Percentiles rank a stretch among this genome's conserved stretches.
These are phyloP conservation scores for Arenaria interpres DNA, from an alignment of 2,113 vertebrate species.

Conservation along the genomic window DNA sequence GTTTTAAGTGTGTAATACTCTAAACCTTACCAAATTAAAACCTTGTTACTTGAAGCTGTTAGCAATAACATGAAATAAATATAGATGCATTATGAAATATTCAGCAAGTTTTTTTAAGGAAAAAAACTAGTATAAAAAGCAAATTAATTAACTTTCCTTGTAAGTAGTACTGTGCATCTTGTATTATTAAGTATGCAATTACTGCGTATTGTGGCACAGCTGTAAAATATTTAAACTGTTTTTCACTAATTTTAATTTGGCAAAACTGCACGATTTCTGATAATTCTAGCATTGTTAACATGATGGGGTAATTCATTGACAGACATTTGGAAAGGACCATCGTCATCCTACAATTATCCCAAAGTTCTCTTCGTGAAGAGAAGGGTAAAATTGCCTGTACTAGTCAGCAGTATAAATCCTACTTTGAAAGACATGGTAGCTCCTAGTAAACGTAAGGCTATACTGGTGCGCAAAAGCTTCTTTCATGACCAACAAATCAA, in stretches of 20 bases:
- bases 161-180: conserved; percentile 8
- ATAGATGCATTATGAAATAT: neutral
- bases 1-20: neutral
- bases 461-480: neutral
- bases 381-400: neutral
- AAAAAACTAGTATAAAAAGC: neutral
- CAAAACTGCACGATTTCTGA: conserved; percentile 17
- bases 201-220: neutral
- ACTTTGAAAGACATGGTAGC: neutral
- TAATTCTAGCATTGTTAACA: neutral
- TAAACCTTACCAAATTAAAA: neutral
- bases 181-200: conserved; percentile 50
- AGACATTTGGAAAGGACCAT: neutral
- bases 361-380: neutral
- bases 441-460: neutral
- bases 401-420: neutral
- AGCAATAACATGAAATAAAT: neutral
- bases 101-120: neutral
- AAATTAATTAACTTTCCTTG: conserved; percentile 33
- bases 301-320: neutral
- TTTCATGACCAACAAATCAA: neutral
- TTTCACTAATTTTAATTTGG: conserved; percentile 30
- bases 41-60: neutral
- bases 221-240: conserved; percentile 52
- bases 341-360: neutral